A percentile compares a stretch with the other conserved stretches of the same genome.
Conservation (phyloP, 2,888 invertebrate species). For the Ctena decussata region DNA sequence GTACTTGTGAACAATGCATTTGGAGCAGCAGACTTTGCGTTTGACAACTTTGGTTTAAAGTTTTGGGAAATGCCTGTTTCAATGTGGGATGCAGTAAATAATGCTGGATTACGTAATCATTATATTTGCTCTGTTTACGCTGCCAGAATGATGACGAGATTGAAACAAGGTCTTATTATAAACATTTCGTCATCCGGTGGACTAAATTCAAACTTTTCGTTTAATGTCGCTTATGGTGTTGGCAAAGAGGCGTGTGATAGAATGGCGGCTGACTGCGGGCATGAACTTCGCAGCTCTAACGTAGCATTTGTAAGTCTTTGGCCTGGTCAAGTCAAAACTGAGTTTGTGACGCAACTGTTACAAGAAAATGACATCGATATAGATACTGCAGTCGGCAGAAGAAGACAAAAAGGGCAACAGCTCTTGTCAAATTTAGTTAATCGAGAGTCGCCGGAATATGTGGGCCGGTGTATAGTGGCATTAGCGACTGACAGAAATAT, state of each 20-base stretch:
- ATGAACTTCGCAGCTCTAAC: too few relatives aligned
- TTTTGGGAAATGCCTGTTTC: constrained; percentile 85
- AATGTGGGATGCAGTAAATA: constrained; percentile 85
- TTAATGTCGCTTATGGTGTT: not conserved
- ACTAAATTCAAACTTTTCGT: constrained; percentile 46
- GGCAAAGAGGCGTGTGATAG: too few relatives aligned
- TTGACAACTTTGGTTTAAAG: constrained; percentile 71
- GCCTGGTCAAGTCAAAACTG: not conserved
- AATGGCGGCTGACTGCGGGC: too few relatives aligned
- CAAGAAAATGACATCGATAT: not conserved
- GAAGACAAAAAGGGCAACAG: not conserved
- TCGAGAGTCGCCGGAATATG: constrained; percentile 18
- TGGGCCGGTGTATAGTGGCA: constrained; percentile 30
- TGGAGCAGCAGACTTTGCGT: constrained; percentile 77
- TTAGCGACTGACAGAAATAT: constrained; percentile 77
- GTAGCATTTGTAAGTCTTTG: not conserved
- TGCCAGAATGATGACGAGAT: constrained; percentile 84
- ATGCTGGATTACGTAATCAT: constrained; percentile 84
- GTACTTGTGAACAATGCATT: constrained; percentile 87
- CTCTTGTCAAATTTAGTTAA: not conserved
- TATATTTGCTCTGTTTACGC: constrained; percentile 70
- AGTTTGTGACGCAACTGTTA: not conserved
- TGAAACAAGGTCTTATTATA: constrained; percentile 85
- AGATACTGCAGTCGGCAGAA: not conserved
- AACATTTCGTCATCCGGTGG: constrained; percentile 86